Evolutionary conservation across 2,888 invertebrate genomes (phyloP), one percentile per base, ranked within the genome.

Genomic region (Esperia sulphurella): DNA sequence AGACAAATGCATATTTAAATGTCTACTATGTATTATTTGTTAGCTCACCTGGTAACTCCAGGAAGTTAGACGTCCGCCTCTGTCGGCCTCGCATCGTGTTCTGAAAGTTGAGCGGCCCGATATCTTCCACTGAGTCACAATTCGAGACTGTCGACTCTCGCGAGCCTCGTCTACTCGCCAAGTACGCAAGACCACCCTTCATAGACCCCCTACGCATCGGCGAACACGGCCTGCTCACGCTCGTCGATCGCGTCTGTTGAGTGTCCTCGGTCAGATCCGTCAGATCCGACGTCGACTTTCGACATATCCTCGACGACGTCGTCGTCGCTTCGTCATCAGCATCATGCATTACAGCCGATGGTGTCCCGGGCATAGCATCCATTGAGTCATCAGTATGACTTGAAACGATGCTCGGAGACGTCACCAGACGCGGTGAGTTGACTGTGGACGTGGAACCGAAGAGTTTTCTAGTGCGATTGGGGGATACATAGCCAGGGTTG

Each of bases 111-210:
- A 95, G 80, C 7, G 95, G 95, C 0, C 95, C 95, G 45, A 95
- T 93, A 63, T 95, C 95, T 74, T 95, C 96, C 0, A 87, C 88
- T 0, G 89, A 89, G 55, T 89, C 89, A 47, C 87, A 89, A 65
- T 95, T 95, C 0, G 95, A 95, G 59, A 93, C 89, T 54, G 94
- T 94, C 1, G 95, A 95, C 63, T 93, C 92, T n/a, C 95, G 87
- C 0, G 95, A 95, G n/a, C 95, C 94, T n/a, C 96, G 90, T 45
- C 96, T 91, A 49, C 95, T 96, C n/a, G 96, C 96, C 63, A 96
- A 83, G 72, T 95, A 96, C 2, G 96, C 96, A 63, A 94, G 70
- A 0, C 94, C 93, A 0, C 94, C 93, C 64, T 92, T 92, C 69
- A 92, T 91, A 0, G 93, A 93, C 0, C 95, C 94, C 44, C 94